These are phyloP conservation scores for Amphipoea lucens DNA, from an alignment of 2,888 invertebrate species.

Conservation along the genomic window DNA sequence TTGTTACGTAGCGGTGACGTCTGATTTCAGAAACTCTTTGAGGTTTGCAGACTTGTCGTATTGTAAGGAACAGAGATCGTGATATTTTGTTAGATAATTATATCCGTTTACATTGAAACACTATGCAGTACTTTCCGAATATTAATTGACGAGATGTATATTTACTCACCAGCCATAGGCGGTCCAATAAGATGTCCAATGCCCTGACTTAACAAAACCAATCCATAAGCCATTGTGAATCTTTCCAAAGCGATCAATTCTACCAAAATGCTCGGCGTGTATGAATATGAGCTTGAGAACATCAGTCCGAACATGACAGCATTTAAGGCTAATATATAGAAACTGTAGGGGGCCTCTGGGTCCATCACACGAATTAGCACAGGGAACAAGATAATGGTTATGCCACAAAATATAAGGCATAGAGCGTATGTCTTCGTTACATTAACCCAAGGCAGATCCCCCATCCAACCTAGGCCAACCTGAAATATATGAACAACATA, in stretches of 20 bases:
- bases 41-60: background rate
- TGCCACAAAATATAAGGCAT: conserved; percentile 93
- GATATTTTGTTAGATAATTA: background rate
- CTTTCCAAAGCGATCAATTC: conserved; percentile 96
- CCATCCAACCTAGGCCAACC: conserved; percentile 96
- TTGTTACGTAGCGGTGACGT: background rate
- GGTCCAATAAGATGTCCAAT: conserved; percentile 98
- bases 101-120: background rate
- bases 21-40: background rate
- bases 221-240: conserved; percentile 97
- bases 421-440: conserved; percentile 95
- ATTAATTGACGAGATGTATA: background rate
- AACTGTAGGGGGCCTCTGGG: conserved; percentile 82
- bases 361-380: conserved; percentile 85
- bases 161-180: conserved; percentile 95
- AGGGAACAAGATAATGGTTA: conserved; percentile 91
- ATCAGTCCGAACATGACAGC: conserved; percentile 95
- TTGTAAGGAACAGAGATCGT: background rate
- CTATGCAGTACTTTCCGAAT: background rate
- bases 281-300: conserved; percentile 97
- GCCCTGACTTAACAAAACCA: conserved; percentile 97
- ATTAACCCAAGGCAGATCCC: conserved; percentile 96
- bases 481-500: conserved; percentile 71
- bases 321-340: conserved; percentile 87
- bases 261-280: conserved; percentile 97